A percentile compares a stretch with the other conserved stretches of the same genome.
Evolutionary conservation across 2,888 invertebrate genomes (phyloP).

Genomic region (Phorcus lineatus): DNA sequence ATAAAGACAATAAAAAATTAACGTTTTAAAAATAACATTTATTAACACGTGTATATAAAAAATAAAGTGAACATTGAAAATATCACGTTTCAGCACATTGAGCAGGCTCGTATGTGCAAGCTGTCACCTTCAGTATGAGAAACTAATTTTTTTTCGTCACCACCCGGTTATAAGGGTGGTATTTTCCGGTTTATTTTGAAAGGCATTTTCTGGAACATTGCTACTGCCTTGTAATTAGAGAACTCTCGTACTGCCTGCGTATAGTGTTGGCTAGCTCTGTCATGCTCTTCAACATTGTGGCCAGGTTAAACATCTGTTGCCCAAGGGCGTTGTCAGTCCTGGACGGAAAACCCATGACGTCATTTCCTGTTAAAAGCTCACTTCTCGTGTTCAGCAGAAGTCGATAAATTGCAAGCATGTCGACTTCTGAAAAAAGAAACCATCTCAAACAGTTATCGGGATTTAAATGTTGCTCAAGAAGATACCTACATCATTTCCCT

Average conservation of each 20-base stretch:
- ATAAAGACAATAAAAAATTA: no score
- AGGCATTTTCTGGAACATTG: no score
- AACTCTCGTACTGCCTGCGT: not conserved
- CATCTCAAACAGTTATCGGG: no score
- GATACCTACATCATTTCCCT: not conserved
- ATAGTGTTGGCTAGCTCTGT: constrained; percentile 2
- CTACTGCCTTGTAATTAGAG: not conserved
- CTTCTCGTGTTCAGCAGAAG: constrained; percentile 5
- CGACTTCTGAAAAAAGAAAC: not conserved
- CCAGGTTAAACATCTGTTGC: not conserved
- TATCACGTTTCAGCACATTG: no score
- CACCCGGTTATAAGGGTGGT: no score
- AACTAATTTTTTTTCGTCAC: no score
- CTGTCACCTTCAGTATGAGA: no score
- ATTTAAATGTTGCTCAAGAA: not conserved
- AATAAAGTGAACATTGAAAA: no score
- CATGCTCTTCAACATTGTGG: not conserved
- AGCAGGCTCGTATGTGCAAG: no score
- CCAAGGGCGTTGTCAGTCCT: not conserved
- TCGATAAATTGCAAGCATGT: not conserved
- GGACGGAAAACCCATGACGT: not conserved
- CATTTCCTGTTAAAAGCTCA: constrained; percentile 4
- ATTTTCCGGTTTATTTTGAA: no score
- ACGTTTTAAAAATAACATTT: no score
- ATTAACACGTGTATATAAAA: no score